Evolutionary conservation across 2,113 vertebrate species (phyloP).

Genomic region (Xiphophorus hellerii): DNA sequence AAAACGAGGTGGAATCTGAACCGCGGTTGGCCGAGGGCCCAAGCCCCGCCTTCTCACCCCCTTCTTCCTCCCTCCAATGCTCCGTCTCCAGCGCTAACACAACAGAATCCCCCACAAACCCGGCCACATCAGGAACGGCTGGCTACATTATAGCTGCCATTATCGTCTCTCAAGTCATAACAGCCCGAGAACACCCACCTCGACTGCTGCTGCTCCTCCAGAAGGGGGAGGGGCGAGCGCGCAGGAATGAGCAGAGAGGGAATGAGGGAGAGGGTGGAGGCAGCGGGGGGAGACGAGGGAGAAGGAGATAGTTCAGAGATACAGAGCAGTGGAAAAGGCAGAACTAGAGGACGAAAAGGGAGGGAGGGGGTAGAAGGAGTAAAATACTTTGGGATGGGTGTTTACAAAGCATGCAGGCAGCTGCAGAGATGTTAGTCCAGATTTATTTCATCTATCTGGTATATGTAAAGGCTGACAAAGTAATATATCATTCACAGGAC

Average conservation of each 20-base stretch:
- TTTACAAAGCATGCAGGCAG: constrained; percentile 46
- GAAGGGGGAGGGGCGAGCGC: constrained; percentile 57
- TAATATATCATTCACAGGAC: constrained; percentile 28
- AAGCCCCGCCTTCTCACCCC: constrained; percentile 46
- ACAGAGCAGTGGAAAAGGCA: constrained; percentile 44
- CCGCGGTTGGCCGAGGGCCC: constrained; percentile 66
- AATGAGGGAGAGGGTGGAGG: constrained; percentile 56
- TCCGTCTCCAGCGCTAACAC: constrained; percentile 69
- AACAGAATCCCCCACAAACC: constrained; percentile 77
- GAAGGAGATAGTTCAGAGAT: constrained; percentile 50
- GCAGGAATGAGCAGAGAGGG: constrained; percentile 59
- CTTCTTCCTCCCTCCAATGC: constrained; percentile 18
- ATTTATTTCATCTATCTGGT: constrained; percentile 43
- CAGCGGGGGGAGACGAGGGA: constrained; percentile 38
- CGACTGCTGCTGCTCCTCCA: constrained; percentile 71
- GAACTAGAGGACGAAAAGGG: constrained; percentile 32
- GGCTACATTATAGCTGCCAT: constrained; percentile 86
- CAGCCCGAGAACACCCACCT: constrained; percentile 89
- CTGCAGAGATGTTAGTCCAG: constrained; percentile 37
- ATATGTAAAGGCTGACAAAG: constrained; percentile 17
- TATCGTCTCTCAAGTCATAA: constrained; percentile 89
- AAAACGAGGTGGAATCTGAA: constrained; percentile 47
- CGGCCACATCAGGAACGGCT: constrained; percentile 83
- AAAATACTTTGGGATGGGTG: constrained; percentile 66
- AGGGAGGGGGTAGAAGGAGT: constrained; percentile 43